A percentile compares a stretch with the other conserved stretches of the same genome.
Evolutionary conservation across 2,888 invertebrate species (phyloP).

Genomic region (Meteorus cinctellus): DNA sequence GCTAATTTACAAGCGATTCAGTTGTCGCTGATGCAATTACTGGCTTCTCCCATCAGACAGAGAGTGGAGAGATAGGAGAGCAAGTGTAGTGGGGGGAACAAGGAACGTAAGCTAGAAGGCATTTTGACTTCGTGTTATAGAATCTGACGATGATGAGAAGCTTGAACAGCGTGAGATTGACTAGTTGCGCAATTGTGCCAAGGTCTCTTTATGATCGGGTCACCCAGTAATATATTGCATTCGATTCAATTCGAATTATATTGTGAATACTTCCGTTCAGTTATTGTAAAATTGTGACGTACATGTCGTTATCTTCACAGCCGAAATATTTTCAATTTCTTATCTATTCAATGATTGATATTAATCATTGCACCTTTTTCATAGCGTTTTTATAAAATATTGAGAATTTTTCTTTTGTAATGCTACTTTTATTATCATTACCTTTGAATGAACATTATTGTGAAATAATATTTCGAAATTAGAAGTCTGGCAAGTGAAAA

Average conservation of each 20-base stretch:
- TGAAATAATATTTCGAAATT: neutral
- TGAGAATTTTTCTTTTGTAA: too few species aligned
- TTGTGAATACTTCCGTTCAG: neutral
- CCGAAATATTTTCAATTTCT: neutral
- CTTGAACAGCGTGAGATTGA: neutral
- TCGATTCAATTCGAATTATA: neutral
- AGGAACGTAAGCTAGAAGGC: neutral
- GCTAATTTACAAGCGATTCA: neutral
- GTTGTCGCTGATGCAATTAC: constrained; percentile 6
- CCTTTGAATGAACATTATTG: too few species aligned
- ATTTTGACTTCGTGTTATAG: neutral
- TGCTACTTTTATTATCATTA: too few species aligned
- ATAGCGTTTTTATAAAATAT: too few species aligned
- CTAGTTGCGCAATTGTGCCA: constrained; percentile 22
- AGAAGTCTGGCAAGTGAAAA: neutral
- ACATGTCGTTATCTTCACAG: neutral
- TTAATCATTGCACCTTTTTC: neutral
- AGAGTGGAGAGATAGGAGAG: constrained; percentile 1
- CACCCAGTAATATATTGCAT: neutral
- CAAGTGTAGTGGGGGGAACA: neutral
- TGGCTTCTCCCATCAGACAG: neutral
- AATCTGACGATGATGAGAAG: constrained; percentile 10
- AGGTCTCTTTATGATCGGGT: constrained; percentile 12
- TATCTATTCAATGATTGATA: neutral
- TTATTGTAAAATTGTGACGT: neutral